Evolutionary conservation across 2,797 vertebrate genomes (phyloP), one percentile per base, ranked within the genome.

Genomic region (Rhinichthys osculus): DNA sequence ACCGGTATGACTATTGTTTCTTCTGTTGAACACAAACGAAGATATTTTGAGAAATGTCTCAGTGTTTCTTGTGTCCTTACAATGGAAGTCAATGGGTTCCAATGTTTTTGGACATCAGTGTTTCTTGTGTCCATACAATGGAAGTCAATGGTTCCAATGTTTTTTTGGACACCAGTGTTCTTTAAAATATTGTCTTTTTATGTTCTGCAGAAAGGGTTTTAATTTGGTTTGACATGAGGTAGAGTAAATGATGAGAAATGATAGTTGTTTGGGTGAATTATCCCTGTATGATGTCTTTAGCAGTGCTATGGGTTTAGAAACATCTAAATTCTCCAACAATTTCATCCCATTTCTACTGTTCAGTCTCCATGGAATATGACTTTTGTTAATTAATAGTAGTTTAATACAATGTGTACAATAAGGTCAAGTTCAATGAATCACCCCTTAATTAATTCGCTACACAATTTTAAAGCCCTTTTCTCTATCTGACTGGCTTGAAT

Each of bases 381-480:
- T 92, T 93, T 83, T 91, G 89, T 90, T 94, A 92, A 94, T 94
- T 94, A 93, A 93, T 91, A 85, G 93, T 92, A 92, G 90, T 92
- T 91, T 89, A 78, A 89, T 91, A 89, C 92, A 93, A 93, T 92
- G 93, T 93, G 91, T 92, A 92, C 92, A 90, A 90, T 89, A 85
- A 91, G 85, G 90, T 91, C 88, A 92, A 92, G 90, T 91, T 91
- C 93, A 93, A 90, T 83, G 90, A 85, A 91, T 92, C 88, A 81
- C 87, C 91, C 90, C 90, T 93, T 92, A 94, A 93, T 93, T 89
- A 94, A 94, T 94, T 93, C 92, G 92, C 90, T 91, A 92, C 90
- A 90, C 88, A 87, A 83, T 89, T 89, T 74, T 92, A 44, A 89
- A 86, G 30, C 80, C 86, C 78, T 91, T 85, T 91, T 91, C 91